phyloP scores from a whole-genome alignment of 2,113 vertebrate species.

The Pelecanus crispus region DNA sequence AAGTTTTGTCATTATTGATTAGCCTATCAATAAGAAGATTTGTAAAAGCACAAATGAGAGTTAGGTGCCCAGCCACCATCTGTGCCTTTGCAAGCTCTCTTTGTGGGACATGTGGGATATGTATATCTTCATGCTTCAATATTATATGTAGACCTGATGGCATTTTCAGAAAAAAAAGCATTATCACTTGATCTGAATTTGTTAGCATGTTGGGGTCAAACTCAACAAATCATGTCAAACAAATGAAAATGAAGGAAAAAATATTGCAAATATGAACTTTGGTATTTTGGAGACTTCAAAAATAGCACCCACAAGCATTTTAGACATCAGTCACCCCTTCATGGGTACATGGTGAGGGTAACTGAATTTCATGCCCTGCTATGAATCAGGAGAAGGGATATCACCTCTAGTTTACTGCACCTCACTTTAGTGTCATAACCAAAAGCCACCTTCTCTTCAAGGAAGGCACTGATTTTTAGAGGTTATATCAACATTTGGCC shows the following conservation, averaged over 20 bases:
- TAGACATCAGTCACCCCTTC: background rate
- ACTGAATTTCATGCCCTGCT: background rate
- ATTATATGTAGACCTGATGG: background rate
- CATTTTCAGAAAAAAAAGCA: background rate
- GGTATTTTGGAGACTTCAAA: background rate
- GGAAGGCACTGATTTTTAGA: background rate
- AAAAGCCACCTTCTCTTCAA: background rate
- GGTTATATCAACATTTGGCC: background rate
- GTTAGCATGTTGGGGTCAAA: background rate
- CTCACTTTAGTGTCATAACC: background rate
- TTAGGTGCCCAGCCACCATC: background rate
- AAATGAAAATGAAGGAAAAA: background rate
- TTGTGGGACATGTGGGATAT: background rate
- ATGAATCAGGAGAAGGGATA: background rate
- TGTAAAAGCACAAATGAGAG: background rate
- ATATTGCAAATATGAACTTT: background rate
- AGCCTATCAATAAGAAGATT: background rate
- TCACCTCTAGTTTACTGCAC: background rate
- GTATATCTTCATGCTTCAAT: background rate
- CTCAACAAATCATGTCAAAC: background rate
- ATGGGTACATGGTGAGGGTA: background rate
- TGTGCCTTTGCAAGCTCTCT: background rate
- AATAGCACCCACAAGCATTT: background rate
- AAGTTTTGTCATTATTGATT: slow-evolving; percentile 35
- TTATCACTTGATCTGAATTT: background rate